Evolutionary conservation across 1,140 invertebrate genomes (phyloP), one percentile per base, ranked within the genome.

Genomic region (Leptinotarsa undecemlineata): DNA sequence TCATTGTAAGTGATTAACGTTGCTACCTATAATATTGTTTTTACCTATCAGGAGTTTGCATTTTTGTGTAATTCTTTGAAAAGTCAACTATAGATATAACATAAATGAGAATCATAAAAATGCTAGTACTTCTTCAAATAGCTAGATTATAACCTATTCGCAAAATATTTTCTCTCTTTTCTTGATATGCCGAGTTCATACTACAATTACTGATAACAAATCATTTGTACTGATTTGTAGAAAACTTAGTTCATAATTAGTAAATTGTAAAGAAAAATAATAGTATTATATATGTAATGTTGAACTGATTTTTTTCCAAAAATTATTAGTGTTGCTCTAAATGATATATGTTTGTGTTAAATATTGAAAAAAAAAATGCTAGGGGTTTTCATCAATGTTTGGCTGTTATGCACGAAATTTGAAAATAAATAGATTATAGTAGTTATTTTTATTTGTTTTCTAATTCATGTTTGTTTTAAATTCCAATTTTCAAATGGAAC

Each of bases 361-460:
- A 71, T 71, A 71, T 71, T 71, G 57, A 26, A 23, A 71, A 60
- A 60, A 71, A 71, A 71, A 19, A 26, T 21, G 62, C 48, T 20
- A 71, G 15, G 48, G 62, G 62, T 62, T 26, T 57, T 71, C 20
- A n/a, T n/a, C 72, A 73, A 73, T 68, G 69, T 76, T 72, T 77
- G 76, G 76, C 76, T 74, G 76, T 77, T 77, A 77, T 64, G 72
- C 76, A 74, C 73, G 63, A 77, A 74, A 77, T 77, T 72, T 23
- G 20, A 74, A 74, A 77, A 74, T 77, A 77, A 72, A 74, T 74
- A 74, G 8, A 51, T 62, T 72, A 72, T 61, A 15, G 26, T 57
- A 61, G 23, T 61, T 57, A 57, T 71, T 17, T 33, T 71, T 62
- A 15, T 60, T 71, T 71, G n/a, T 57, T 60, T 33, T 71, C 21